Conservation (phyloP, 2,113 vertebrate species). For the Amphilophus citrinellus region DNA sequence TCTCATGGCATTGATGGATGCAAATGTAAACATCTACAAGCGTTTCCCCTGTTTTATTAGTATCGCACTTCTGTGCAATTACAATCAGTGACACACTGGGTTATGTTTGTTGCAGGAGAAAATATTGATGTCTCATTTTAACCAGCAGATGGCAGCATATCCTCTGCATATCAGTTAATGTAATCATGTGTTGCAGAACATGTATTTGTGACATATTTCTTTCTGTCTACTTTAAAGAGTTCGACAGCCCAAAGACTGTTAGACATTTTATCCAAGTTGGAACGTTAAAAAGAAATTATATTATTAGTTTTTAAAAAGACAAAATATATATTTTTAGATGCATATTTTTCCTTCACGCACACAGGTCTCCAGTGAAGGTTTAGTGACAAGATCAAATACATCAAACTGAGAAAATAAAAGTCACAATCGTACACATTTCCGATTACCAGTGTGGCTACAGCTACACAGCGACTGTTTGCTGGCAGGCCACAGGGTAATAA, state of each 20-base stretch:
- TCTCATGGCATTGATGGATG: no score
- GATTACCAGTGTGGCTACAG: background rate
- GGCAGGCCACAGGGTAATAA: background rate
- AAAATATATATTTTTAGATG: background rate
- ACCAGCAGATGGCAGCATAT: conserved; percentile 23
- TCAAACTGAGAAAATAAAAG: background rate
- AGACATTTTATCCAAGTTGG: background rate
- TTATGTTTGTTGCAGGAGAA: no score
- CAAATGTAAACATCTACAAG: no score
- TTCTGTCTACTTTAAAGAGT: background rate
- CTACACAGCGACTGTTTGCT: background rate
- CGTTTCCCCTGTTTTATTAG: no score
- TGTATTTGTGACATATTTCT: background rate
- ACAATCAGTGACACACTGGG: no score
- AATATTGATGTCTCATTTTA: no score
- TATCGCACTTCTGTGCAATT: no score
- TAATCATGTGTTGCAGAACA: no score
- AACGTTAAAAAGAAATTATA: background rate
- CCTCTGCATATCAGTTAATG: no score
- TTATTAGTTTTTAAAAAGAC: background rate
- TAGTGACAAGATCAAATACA: background rate
- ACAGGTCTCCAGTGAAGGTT: background rate
- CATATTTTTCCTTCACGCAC: background rate
- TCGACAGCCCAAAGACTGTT: no score
- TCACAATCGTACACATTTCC: background rate